Conservation (phyloP, 2,888 invertebrate genomes). For the Oligia fasciuncula region DNA sequence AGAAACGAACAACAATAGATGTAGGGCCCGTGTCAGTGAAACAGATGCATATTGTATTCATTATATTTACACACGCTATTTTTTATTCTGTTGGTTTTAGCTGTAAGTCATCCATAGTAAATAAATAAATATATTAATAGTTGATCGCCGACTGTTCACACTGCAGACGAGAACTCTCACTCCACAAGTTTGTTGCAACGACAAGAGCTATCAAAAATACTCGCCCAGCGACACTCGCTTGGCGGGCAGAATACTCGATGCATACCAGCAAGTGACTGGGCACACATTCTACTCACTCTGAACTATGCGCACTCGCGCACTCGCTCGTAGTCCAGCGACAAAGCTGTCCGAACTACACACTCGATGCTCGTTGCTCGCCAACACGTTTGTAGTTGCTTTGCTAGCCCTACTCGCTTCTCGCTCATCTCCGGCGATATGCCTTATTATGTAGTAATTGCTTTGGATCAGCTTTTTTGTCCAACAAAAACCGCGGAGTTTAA, state of each 20-base stretch:
- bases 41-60: too few species aligned
- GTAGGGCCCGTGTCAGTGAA: too few species aligned
- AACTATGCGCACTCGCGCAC: background rate
- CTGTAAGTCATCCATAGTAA: too few species aligned
- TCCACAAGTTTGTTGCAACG: background rate
- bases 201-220: background rate
- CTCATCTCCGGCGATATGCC: too few species aligned
- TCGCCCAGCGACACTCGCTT: background rate
- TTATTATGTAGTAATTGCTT: background rate
- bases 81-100: too few species aligned
- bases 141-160: background rate
- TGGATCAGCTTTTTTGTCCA: background rate
- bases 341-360: background rate
- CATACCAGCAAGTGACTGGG: background rate
- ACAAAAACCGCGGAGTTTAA: background rate
- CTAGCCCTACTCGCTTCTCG: background rate
- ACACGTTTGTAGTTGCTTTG: background rate
- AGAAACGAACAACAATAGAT: background rate
- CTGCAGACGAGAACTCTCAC: background rate
- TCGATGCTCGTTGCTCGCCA: background rate
- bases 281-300: background rate
- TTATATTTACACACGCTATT: too few species aligned
- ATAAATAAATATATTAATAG: background rate
- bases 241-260: background rate
- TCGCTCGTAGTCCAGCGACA: background rate